Conservation (phyloP, 2,888 invertebrate genomes). For the Eupithecia inturbata region DNA sequence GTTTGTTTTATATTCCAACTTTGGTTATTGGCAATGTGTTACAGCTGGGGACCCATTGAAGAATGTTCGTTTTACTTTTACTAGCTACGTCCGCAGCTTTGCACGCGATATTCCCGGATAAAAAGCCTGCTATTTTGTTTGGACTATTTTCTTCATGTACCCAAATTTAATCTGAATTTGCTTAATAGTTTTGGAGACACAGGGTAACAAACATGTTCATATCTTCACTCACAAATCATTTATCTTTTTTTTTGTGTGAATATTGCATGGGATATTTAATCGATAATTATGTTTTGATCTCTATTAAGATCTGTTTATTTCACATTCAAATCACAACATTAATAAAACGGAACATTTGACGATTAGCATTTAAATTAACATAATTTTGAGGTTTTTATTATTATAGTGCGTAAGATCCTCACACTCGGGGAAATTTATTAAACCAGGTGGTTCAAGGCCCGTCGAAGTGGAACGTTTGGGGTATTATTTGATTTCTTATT, state of each 20-base stretch:
- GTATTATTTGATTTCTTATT: too few species aligned
- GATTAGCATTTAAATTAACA: not conserved
- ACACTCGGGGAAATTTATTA: too few species aligned
- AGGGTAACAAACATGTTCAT: not conserved
- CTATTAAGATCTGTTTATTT: not conserved
- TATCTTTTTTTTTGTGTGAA: not conserved
- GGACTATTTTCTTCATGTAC: not conserved
- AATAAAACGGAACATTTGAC: not conserved
- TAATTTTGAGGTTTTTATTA: too few species aligned
- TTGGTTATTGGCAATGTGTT: constrained; percentile 1
- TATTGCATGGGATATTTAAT: not conserved
- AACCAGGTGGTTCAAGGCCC: too few species aligned
- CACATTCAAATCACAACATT: not conserved
- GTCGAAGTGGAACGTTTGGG: too few species aligned
- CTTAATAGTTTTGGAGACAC: not conserved
- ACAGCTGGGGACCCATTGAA: not conserved
- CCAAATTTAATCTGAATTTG: not conserved
- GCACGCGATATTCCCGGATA: not conserved
- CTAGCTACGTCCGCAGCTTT: not conserved
- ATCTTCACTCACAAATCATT: not conserved
- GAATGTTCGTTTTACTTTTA: not conserved
- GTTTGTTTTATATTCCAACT: constrained; percentile 14
- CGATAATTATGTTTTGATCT: not conserved
- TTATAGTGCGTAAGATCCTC: too few species aligned
- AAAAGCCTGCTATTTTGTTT: not conserved